These are phyloP conservation scores for Charadrius vociferus DNA, from an alignment of 2,113 vertebrate genomes.

Conservation along the genomic window DNA sequence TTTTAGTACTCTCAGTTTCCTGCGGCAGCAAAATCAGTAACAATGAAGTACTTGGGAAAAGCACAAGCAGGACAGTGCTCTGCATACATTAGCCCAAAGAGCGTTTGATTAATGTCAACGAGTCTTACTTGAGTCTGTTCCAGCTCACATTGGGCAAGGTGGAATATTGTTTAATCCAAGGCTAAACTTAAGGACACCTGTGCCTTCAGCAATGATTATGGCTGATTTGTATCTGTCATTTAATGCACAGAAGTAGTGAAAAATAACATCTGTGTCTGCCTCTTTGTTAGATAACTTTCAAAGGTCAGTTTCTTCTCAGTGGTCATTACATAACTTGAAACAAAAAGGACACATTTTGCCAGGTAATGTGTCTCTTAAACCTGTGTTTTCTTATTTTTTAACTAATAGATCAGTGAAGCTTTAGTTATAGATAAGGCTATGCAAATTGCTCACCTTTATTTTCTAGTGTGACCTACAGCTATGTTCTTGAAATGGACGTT, in stretches of 20 bases:
- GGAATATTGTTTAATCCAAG: constrained; percentile 16
- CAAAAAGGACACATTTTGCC: background rate
- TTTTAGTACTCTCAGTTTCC: background rate
- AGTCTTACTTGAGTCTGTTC: background rate
- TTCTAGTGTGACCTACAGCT: background rate
- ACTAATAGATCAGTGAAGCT: background rate
- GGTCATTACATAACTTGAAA: background rate
- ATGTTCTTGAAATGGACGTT: constrained; percentile 10
- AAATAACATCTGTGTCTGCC: background rate
- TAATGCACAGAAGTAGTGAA: background rate
- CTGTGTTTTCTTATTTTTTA: background rate
- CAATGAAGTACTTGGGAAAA: background rate
- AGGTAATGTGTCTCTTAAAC: background rate
- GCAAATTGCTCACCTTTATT: background rate
- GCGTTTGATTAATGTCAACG: background rate
- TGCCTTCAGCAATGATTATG: background rate
- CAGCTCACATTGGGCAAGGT: background rate
- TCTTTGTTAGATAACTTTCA: background rate
- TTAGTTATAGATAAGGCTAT: background rate
- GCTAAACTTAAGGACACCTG: background rate
- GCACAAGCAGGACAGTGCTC: background rate
- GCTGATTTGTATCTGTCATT: constrained; percentile 18
- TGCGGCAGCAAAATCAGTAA: background rate
- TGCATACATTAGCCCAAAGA: background rate
- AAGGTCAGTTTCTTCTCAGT: background rate